Evolutionary conservation across 2,113 vertebrate genomes (phyloP).

Genomic region (Datnioides undecimradiatus): DNA sequence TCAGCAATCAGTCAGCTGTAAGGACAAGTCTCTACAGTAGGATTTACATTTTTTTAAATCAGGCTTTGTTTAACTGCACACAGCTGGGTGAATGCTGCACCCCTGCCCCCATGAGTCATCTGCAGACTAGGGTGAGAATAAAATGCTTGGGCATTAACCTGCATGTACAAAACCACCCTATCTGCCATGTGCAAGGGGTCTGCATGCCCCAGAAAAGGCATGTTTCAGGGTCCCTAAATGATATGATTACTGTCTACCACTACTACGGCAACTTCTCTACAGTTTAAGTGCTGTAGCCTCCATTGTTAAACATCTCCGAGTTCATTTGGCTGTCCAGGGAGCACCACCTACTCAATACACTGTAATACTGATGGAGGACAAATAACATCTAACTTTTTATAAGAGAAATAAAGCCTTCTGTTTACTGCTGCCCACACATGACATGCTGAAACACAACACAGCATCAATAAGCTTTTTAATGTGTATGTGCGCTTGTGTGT

Average conservation of each 20-base stretch:
- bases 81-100: too few relatives aligned
- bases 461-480: neutral
- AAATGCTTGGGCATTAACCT: neutral
- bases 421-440: neutral
- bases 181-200: neutral
- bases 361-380: neutral
- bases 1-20: neutral
- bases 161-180: neutral
- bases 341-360: too few relatives aligned
- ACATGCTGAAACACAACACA: slow-evolving; percentile 29
- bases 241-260: too few relatives aligned
- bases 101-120: neutral
- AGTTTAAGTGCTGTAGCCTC: neutral
- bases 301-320: neutral
- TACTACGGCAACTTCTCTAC: neutral
- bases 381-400: neutral
- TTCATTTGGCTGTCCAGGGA: neutral
- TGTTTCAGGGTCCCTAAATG: neutral
- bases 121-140: neutral
- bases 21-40: neutral
- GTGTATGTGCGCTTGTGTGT: neutral
- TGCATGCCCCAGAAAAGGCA: neutral
- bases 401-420: neutral
- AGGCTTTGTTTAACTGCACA: neutral
- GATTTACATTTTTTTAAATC: neutral